These are phyloP conservation scores for Acleris laterana DNA, from an alignment of 2,888 invertebrate species.

Conservation along the genomic window DNA sequence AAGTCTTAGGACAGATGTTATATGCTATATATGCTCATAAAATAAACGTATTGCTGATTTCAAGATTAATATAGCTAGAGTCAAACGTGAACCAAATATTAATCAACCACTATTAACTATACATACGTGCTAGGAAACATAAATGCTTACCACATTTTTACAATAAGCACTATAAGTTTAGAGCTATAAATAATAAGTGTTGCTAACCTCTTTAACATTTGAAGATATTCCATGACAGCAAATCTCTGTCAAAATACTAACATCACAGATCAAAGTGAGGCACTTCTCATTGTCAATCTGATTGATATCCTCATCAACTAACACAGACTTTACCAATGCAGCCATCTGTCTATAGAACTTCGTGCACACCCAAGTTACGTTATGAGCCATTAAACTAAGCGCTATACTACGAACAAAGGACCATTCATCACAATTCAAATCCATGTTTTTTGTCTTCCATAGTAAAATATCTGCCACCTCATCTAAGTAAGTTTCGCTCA, in stretches of 20 bases:
- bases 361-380: conserved; percentile 77
- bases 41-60: too few relatives aligned
- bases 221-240: conserved; percentile 85
- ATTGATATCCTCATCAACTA: conserved; percentile 79
- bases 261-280: conserved; percentile 82
- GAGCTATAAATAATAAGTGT: neutral
- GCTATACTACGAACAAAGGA: conserved; percentile 68
- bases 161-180: too few relatives aligned
- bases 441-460: conserved; percentile 59
- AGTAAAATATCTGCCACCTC: conserved; percentile 70
- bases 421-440: conserved; percentile 67
- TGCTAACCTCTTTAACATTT: conserved; percentile 56
- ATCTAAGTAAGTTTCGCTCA: conserved; percentile 79
- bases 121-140: too few relatives aligned
- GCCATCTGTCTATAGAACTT: conserved; percentile 83
- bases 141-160: too few relatives aligned
- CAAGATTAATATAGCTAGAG: too few relatives aligned
- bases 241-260: conserved; percentile 86
- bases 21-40: too few relatives aligned
- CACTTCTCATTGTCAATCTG: conserved; percentile 74
- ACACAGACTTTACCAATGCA: conserved; percentile 77
- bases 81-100: too few relatives aligned
- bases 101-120: too few relatives aligned
- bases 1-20: too few relatives aligned
- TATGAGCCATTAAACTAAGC: conserved; percentile 84